Percentiles rank a stretch among this genome's conserved stretches.
phyloP scores from a whole-genome alignment of 2,113 vertebrate species.

The Cryptotis parvus region DNA sequence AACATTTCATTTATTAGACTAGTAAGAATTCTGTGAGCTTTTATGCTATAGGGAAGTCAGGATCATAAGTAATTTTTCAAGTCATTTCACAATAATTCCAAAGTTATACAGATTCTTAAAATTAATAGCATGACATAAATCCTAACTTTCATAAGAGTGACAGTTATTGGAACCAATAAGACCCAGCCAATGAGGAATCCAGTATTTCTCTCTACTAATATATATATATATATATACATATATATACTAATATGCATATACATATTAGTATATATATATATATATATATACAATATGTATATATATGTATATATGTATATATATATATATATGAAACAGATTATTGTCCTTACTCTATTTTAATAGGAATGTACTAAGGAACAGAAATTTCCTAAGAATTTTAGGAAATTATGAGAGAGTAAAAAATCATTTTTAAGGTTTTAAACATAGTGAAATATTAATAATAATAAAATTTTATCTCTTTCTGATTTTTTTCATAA shows the following conservation, averaged over 20 bases:
- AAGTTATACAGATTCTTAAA: conserved; percentile 61
- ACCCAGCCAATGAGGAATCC: background rate
- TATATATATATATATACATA: background rate
- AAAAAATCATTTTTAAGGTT: background rate
- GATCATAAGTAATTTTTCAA: conserved; percentile 61
- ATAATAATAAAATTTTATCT: background rate
- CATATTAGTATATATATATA: background rate
- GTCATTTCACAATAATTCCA: conserved; percentile 69
- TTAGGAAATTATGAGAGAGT: background rate
- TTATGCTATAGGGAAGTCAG: conserved; percentile 36
- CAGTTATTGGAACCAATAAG: background rate
- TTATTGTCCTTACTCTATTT: background rate
- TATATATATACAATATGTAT: no score
- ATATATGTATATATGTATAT: background rate
- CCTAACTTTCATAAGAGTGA: background rate
- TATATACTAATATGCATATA: background rate
- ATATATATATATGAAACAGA: background rate
- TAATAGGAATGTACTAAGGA: background rate
- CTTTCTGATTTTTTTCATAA: background rate
- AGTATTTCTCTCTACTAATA: background rate
- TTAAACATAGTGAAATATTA: conserved; percentile 6
- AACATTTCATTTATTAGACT: conserved; percentile 64
- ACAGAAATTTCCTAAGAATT: background rate
- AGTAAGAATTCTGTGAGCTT: conserved; percentile 43
- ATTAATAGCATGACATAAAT: conserved; percentile 64